Percentiles rank a stretch among this genome's conserved stretches.
Evolutionary conservation across 2,797 vertebrate species (phyloP).

Genomic region (Echeneis naucrates): DNA sequence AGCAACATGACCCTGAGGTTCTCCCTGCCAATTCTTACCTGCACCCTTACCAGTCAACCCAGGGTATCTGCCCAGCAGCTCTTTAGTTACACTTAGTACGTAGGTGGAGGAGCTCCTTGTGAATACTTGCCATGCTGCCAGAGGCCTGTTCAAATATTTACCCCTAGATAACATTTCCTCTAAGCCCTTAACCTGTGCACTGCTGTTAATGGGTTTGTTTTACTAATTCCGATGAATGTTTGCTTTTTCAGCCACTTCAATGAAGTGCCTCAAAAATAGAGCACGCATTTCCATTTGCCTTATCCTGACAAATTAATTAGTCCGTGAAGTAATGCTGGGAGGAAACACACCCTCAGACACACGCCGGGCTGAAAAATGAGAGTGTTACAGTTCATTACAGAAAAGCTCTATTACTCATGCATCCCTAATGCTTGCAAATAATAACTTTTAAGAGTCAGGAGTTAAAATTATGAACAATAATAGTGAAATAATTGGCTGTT

Average conservation of each 20-base stretch:
- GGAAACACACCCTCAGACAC: constrained; percentile 48
- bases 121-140: constrained; percentile 67
- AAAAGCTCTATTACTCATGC: constrained; percentile 43
- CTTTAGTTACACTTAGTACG: constrained; percentile 49
- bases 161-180: constrained; percentile 76
- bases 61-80: constrained; percentile 40
- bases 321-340: constrained; percentile 48
- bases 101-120: constrained; percentile 68
- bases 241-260: constrained; percentile 75
- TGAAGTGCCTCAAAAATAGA: constrained; percentile 65
- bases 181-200: constrained; percentile 56
- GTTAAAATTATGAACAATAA: constrained; percentile 24
- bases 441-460: constrained; percentile 24
- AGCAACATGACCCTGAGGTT: constrained; percentile 9
- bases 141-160: constrained; percentile 85
- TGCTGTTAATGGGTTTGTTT: constrained; percentile 78
- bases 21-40: not conserved
- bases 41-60: too few relatives aligned
- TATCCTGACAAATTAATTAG: constrained; percentile 75
- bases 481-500: constrained; percentile 13
- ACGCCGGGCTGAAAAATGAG: constrained; percentile 42
- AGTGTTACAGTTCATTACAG: constrained; percentile 62
- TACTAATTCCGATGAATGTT: constrained; percentile 75
- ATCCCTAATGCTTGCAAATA: constrained; percentile 44
- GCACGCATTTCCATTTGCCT: constrained; percentile 61